Base-by-base conservation (phyloP, 1,140 invertebrate genomes). In the Leptinotarsa lineolata region DNA sequence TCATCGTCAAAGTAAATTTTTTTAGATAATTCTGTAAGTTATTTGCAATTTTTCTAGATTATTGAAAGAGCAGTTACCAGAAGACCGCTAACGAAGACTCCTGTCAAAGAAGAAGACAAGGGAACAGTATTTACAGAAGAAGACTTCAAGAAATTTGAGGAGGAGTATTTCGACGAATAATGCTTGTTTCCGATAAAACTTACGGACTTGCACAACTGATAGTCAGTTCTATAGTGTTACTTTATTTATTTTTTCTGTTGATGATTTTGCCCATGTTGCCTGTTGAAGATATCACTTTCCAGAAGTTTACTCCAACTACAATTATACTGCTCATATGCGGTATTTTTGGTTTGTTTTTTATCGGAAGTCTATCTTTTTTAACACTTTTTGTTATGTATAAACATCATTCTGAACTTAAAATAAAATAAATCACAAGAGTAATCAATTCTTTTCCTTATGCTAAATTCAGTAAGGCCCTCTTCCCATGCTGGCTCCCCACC, bases 41-140 rank as follows among this genome's bases (percentile, higher is more conserved):
- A 39, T 39, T 39, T 39, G 30, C 20, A 18, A 61, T 63, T 63
- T 73, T 83, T 83, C 44, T 80, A 88, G 87, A 86, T 89, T 58
- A 81, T 88, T 45, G 81, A 87, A 75, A 78, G 88, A 71, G 87
- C 87, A 3, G 80, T 86, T 15, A 86, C 83, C 69, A 85, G 83
- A 69, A 86, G 86, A 74, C 85, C 87, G 0, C 76, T 88, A 48
- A 80, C 84, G 69, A 81, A 85, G 72, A 81, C 84, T 6, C 81
- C 81, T 46, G 81, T 81, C 68, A 65, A 74, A 8, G 84, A 86
- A 63, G 82, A 85, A 70, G 76, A 84, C 67, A 83, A 87, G 64
- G 85, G 84, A 24, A 87, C 88, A 18, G 82, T 85, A 13, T 89
- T 89, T 77, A 87, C 88, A 0, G 87, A 88, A 71, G 87, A 87